Percentiles rank a stretch among this genome's conserved stretches.
Evolutionary conservation across 2,797 vertebrate species (phyloP).

Genomic region (Malacoraja senta): DNA sequence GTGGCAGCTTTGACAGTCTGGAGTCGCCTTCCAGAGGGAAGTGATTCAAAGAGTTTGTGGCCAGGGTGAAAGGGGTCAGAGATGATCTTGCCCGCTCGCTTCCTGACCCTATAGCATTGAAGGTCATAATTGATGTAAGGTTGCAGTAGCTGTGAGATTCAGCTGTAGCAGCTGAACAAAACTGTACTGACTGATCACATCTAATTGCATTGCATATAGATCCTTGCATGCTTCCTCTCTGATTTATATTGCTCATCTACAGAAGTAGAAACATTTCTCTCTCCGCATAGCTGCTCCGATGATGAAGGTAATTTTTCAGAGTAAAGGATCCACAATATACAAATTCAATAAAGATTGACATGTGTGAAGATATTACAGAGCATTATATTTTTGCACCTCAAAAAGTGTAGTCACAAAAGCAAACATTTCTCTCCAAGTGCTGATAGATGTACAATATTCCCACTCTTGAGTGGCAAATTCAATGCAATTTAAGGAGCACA

Average conservation of each 20-base stretch:
- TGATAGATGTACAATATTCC: neutral
- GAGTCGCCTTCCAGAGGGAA: too few relatives aligned
- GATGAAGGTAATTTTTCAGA: neutral
- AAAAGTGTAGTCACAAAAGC: neutral
- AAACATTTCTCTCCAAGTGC: neutral
- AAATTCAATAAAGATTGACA: neutral
- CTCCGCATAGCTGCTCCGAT: neutral
- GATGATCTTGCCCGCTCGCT: too few relatives aligned
- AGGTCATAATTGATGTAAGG: too few relatives aligned
- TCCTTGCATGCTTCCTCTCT: neutral
- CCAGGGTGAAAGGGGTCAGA: too few relatives aligned
- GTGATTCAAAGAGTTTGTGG: too few relatives aligned
- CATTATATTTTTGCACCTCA: neutral
- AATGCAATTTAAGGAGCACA: slow-evolving; percentile 3
- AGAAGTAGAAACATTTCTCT: neutral
- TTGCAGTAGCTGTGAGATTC: too few relatives aligned
- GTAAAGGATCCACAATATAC: neutral
- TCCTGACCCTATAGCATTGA: too few relatives aligned
- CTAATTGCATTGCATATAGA: neutral
- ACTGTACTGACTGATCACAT: neutral
- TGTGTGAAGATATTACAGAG: neutral
- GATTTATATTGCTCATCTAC: neutral
- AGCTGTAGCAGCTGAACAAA: too few relatives aligned
- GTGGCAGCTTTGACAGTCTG: too few relatives aligned
- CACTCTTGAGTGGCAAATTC: neutral